A percentile compares a stretch with the other conserved stretches of the same genome.
phyloP scores from a whole-genome alignment of 2,888 invertebrate genomes.

The Drosophila fungiperda region DNA sequence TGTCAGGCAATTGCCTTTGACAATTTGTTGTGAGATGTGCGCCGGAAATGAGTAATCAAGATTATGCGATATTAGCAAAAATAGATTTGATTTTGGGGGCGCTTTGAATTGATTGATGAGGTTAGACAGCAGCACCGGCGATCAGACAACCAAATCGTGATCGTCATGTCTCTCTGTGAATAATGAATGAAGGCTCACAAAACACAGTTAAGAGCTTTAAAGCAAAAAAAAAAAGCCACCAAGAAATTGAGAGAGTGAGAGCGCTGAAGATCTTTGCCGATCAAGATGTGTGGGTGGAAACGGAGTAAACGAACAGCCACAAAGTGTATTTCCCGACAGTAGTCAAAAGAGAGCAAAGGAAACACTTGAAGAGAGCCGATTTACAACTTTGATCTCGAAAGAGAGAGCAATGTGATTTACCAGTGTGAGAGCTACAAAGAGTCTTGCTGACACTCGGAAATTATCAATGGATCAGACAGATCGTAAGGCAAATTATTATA shows the following conservation, averaged over 20 bases:
- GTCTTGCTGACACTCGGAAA: neutral
- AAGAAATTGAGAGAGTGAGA: constrained; percentile 9
- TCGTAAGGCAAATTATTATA: neutral
- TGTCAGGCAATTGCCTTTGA: constrained; percentile 63
- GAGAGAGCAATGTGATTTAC: neutral
- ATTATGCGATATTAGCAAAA: constrained; percentile 78
- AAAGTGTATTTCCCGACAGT: constrained; percentile 7
- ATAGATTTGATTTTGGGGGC: constrained; percentile 73
- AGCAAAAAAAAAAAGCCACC: neutral
- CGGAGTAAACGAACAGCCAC: neutral
- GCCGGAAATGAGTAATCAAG: constrained; percentile 80
- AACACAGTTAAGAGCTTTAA: constrained; percentile 46
- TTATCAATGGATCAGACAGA: neutral
- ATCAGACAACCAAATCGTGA: constrained; percentile 41
- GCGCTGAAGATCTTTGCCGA: constrained; percentile 8
- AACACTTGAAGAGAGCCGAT: constrained; percentile 7
- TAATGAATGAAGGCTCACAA: constrained; percentile 36
- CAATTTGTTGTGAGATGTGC: constrained; percentile 71
- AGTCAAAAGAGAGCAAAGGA: constrained; percentile 20
- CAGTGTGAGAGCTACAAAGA: neutral
- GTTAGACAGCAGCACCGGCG: constrained; percentile 59
- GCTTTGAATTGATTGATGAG: constrained; percentile 71
- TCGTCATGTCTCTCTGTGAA: constrained; percentile 40
- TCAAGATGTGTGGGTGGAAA: constrained; percentile 34
- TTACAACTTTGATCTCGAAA: neutral